Evolutionary conservation across 2,888 invertebrate species (phyloP), one percentile per base, ranked within the genome.

Genomic region (Noctua janthina): DNA sequence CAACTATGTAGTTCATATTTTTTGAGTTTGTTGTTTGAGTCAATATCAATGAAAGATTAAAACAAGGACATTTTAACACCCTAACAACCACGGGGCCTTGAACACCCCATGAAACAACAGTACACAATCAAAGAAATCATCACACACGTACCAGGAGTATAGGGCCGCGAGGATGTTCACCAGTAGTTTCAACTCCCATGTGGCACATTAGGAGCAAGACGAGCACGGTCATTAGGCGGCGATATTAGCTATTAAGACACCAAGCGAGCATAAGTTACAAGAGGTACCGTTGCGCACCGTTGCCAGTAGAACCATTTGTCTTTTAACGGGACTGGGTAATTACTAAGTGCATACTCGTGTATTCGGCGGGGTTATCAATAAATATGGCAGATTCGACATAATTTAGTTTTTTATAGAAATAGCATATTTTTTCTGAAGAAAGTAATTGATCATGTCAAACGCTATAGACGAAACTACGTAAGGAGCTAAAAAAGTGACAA

Each of bases 161-260:
- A 92, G 90, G 84, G 83, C 81, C 86, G 81, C 71, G 78, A 89
- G 89, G 81, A 84, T 86, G 90, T 90, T 89, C 85, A 83, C 86
- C 86, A 79, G 79, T 77, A 84, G 88, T 81, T 85, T 70, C 59
- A 85, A 85, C 81, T 93, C 94, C 96, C 96, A 94, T 92, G 96
- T 93, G 96, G 94, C 94, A 93, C 96, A 96, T 96, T 96, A 96
- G 94, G 93, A 91, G 92, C 93, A 94, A 96, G 95, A 96, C 95
- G 95, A 94, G 94, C 94, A 94, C 94, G 96, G 96, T 96, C 97
- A 97, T 97, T 97, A 97, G 96, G 93, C 95, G 93, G 93, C 96
- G 95, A 96, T 97, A 97, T 97, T 96, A 97, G 96, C 97, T 96
- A 96, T 97, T 96, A 96, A 94, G 94, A 91, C 94, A 95, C 95